Evolutionary conservation across 2,888 invertebrate genomes (phyloP), one percentile per base, ranked within the genome.

Genomic region (Coenonympha glycerion): DNA sequence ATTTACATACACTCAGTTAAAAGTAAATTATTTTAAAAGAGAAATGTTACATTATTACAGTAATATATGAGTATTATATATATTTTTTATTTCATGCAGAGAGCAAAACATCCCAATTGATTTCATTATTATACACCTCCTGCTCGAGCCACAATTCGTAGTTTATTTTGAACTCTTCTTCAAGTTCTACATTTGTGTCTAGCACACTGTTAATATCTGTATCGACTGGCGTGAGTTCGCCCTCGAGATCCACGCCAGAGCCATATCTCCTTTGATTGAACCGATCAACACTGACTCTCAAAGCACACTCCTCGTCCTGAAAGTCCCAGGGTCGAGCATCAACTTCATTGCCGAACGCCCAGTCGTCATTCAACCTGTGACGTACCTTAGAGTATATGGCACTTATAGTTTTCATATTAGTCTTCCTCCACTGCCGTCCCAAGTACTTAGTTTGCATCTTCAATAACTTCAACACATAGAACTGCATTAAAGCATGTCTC

Each of bases 381-480:
- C 98, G 90, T 2, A 96, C 96, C 89, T 99, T 98, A 52, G 97
- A 94, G 76, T 99, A 99, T 71, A 99, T 99, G 52, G 98, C 98
- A 74, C 98, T 98, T 86, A 99, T 97, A 0, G 98, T 98, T 79
- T 98, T 99, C 98, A 99, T 99, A 76, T 99, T 99, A 1, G 96
- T 95, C 80, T 99, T 99, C 41, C 99, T 91, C 99, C 99, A 99
- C 73, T 99, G 99, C 8, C 99, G 89, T 0, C 99, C 99, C 65
- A 99, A 90, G 85, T 99, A 99, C 73, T 99, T 98, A 0, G 99
- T 98, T 88, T 99, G 99, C 97, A 99, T 98, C 88, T 99, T 99
- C 9, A 99, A 87, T 51, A 99, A 87, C 79, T 99, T 99, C 55
- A 99, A 88, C 6, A 98, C 96, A 79, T 99, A 99, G 62, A 99